A percentile compares a stretch with the other conserved stretches of the same genome.
Conservation (phyloP, 2,797 vertebrate species). For the Molossus alvarezi region DNA sequence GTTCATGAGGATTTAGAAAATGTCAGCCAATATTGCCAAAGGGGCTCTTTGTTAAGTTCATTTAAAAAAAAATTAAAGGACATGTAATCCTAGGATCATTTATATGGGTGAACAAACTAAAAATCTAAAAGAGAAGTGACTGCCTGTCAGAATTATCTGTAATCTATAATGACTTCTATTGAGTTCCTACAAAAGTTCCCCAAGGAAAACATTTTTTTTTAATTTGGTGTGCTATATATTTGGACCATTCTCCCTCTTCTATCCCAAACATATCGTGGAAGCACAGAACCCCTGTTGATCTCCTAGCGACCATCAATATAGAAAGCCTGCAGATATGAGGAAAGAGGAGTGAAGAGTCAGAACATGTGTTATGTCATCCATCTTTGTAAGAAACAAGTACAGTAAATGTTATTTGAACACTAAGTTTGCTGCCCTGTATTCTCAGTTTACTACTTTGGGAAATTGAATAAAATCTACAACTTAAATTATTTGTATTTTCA, state of each 20-base stretch:
- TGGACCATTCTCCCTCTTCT: neutral
- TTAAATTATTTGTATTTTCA: neutral
- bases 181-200: neutral
- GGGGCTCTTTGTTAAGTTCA: constrained; percentile 17
- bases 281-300: neutral
- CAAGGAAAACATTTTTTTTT: neutral
- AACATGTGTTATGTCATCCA: neutral
- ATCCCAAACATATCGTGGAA: neutral
- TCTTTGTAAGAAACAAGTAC: neutral
- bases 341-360: neutral
- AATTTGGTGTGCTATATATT: neutral
- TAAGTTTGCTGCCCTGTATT: neutral
- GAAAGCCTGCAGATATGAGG: neutral
- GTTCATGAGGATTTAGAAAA: constrained; percentile 71
- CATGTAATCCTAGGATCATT: neutral
- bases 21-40: constrained; percentile 67
- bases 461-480: neutral
- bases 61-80: constrained; percentile 42
- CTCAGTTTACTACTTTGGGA: neutral
- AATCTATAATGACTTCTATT: neutral
- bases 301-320: neutral
- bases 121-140: neutral
- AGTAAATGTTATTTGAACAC: neutral
- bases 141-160: constrained; percentile 61
- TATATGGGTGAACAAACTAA: neutral